phyloP scores from a whole-genome alignment of 1,140 invertebrate species.

The Mycetomoellerius zeteki region DNA sequence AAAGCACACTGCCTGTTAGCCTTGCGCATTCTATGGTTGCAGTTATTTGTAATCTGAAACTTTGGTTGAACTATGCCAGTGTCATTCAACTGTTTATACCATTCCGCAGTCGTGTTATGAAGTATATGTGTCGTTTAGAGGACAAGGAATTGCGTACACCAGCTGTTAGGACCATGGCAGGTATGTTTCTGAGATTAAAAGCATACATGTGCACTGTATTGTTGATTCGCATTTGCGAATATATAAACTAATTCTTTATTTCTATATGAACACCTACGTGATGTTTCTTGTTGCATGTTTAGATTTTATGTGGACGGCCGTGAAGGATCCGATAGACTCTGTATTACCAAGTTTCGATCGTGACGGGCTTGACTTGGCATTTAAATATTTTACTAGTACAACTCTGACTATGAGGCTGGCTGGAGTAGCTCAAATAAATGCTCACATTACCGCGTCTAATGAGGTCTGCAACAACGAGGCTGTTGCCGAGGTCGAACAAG shows the following conservation, averaged over 20 bases:
- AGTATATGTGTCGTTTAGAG: conserved; percentile 97
- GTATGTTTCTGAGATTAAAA: conserved; percentile 81
- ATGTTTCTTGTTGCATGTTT: conserved; percentile 67
- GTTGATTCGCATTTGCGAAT: neutral
- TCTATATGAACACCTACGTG: conserved; percentile 1
- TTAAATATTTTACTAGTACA: conserved; percentile 97
- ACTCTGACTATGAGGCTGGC: conserved; percentile 97
- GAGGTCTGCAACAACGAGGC: conserved; percentile 96
- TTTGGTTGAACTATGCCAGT: conserved; percentile 97
- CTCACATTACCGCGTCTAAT: conserved; percentile 96
- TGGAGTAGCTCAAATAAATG: conserved; percentile 97
- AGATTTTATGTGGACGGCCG: conserved; percentile 98
- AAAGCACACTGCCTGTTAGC: conserved; percentile 92
- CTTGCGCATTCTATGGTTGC: conserved; percentile 96
- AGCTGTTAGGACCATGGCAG: conserved; percentile 96
- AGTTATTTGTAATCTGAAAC: conserved; percentile 96
- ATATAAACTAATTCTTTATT: conserved; percentile 11
- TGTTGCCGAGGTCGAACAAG: conserved; percentile 93
- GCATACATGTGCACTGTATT: neutral
- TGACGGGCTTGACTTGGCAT: conserved; percentile 96
- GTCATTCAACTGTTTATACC: conserved; percentile 96
- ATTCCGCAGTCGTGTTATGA: conserved; percentile 93
- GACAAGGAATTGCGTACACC: conserved; percentile 96
- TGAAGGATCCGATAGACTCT: conserved; percentile 96
- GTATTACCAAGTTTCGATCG: conserved; percentile 94